These are phyloP conservation scores for Trachelus tabidus DNA, from an alignment of 2,888 invertebrate genomes.

Conservation along the genomic window DNA sequence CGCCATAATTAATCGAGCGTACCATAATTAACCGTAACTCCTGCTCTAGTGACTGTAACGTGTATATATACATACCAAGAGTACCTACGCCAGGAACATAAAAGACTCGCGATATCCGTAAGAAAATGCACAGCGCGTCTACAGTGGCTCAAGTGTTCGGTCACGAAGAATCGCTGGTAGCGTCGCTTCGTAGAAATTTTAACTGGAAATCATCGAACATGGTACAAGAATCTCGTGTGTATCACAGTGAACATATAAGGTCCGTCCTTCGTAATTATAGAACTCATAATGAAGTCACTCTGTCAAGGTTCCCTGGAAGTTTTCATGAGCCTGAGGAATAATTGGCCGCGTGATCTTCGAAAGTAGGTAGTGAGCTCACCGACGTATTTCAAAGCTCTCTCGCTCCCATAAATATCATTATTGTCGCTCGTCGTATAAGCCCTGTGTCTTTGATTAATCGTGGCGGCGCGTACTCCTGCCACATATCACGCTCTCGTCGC, in stretches of 20 bases:
- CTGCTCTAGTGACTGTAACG: not conserved
- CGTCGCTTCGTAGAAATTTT: not conserved
- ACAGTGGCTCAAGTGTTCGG: not conserved
- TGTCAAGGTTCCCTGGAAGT: slow-evolving; percentile 49
- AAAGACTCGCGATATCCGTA: not conserved
- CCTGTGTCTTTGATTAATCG: slow-evolving; percentile 2
- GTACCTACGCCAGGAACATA: not conserved
- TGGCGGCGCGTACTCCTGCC: not conserved
- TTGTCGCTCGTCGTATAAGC: not conserved
- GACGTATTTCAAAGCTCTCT: not conserved
- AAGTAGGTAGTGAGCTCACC: not conserved
- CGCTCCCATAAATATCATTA: not conserved
- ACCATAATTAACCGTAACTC: slow-evolving; percentile 14
- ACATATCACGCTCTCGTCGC: not conserved
- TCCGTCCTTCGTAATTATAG: slow-evolving; percentile 43
- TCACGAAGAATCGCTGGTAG: not conserved
- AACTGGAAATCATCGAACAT: not conserved
- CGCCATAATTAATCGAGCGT: slow-evolving; percentile 15
- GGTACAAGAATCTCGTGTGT: not conserved
- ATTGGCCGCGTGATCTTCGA: slow-evolving; percentile 7
- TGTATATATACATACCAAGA: not conserved
- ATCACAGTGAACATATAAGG: slow-evolving; percentile 38
- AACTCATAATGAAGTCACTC: slow-evolving; percentile 52
- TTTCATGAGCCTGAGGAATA: slow-evolving; percentile 27
- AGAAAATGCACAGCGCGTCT: not conserved